Evolutionary conservation across 2,797 vertebrate genomes (phyloP).

Genomic region (Pseudochromis fuscus): DNA sequence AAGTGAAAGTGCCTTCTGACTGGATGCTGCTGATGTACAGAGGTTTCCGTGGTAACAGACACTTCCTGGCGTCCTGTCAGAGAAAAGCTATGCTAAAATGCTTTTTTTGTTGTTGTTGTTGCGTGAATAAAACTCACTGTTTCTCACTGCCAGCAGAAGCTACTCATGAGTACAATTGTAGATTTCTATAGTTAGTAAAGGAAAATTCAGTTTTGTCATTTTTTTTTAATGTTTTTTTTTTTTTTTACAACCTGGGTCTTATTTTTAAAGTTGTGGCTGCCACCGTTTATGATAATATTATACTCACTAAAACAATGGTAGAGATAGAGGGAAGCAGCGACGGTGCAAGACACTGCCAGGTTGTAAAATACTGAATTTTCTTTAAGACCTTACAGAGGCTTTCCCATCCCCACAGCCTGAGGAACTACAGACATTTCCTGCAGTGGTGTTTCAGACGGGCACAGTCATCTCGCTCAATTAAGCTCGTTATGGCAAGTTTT

Average conservation of each 20-base stretch:
- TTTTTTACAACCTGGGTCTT: constrained; percentile 64
- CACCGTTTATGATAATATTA: constrained; percentile 50
- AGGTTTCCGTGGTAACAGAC: constrained; percentile 43
- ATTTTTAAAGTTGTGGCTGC: constrained; percentile 50
- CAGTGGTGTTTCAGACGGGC: constrained; percentile 47
- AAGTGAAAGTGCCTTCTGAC: constrained; percentile 49
- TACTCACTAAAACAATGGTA: constrained; percentile 49
- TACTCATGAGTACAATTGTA: constrained; percentile 83
- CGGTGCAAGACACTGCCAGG: constrained; percentile 55
- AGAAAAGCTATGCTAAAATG: constrained; percentile 59
- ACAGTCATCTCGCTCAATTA: constrained; percentile 32
- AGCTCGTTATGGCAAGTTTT: constrained; percentile 41
- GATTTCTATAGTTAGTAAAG: constrained; percentile 72
- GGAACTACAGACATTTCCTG: constrained; percentile 44
- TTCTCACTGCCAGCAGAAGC: constrained; percentile 77
- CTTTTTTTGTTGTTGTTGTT: constrained; percentile 45
- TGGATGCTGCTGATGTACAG: constrained; percentile 58
- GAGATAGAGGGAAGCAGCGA: constrained; percentile 56
- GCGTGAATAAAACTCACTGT: constrained; percentile 80
- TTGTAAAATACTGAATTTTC: constrained; percentile 68
- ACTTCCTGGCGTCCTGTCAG: constrained; percentile 49
- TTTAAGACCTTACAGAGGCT: constrained; percentile 61
- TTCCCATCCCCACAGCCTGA: constrained; percentile 73
- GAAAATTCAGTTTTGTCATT: constrained; percentile 46
- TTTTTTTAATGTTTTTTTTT: constrained; percentile 7